phyloP scores from a whole-genome alignment of 2,113 vertebrate genomes.

The Scophthalmus maximus region DNA sequence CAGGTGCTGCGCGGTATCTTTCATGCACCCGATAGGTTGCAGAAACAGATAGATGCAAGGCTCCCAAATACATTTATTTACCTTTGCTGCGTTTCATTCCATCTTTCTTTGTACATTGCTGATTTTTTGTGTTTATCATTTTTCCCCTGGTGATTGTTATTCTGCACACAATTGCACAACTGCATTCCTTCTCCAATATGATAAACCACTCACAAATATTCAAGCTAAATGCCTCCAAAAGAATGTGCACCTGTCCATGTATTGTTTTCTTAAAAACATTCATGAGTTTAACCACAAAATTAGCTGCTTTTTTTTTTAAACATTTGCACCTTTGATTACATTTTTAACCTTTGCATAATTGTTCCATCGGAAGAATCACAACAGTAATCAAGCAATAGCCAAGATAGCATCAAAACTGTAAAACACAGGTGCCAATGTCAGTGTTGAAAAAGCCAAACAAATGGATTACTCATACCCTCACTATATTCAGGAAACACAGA shows the following conservation, averaged over 20 bases:
- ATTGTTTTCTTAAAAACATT: background rate
- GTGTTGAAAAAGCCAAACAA: background rate
- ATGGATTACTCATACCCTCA: background rate
- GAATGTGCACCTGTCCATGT: background rate
- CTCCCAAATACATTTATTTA: background rate
- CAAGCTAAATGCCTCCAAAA: background rate
- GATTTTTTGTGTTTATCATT: conserved; percentile 20
- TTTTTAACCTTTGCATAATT: too few species aligned
- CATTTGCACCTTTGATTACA: too few species aligned
- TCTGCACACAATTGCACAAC: background rate
- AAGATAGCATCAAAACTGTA: too few species aligned
- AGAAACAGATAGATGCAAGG: conserved; percentile 10
- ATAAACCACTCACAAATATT: conserved; percentile 6
- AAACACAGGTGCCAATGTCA: too few species aligned
- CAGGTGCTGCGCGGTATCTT: conserved; percentile 1
- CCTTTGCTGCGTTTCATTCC: conserved; percentile 14
- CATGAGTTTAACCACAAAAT: too few species aligned
- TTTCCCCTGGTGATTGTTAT: conserved; percentile 21
- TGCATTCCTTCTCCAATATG: background rate
- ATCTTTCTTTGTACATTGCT: background rate
- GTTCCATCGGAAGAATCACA: too few species aligned
- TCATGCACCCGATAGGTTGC: conserved; percentile 2
- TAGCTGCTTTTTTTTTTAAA: too few species aligned
- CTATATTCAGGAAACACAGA: background rate
- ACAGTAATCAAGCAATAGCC: too few species aligned